Evolutionary conservation across 2,797 vertebrate genomes (phyloP).

Genomic region (Sebastolobus alascanus): DNA sequence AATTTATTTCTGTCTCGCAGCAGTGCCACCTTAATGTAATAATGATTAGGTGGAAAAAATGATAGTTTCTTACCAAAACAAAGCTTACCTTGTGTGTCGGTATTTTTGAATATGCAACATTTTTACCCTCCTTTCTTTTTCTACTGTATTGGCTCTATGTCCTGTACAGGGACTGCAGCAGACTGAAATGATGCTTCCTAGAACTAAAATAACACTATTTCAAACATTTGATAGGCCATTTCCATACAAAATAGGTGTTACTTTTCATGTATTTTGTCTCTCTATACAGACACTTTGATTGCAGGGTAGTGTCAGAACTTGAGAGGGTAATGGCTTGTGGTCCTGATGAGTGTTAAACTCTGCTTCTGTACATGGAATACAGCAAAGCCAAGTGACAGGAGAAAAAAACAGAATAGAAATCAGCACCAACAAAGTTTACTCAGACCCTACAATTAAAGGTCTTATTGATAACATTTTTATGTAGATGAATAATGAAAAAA

Average conservation of each 20-base stretch:
- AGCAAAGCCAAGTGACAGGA: background rate
- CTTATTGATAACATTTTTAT: background rate
- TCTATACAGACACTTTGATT: background rate
- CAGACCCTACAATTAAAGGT: background rate
- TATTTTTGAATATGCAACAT: background rate
- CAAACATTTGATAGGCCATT: background rate
- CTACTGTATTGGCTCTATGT: background rate
- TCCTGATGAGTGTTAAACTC: slow-evolving; percentile 13
- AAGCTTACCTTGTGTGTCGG: background rate
- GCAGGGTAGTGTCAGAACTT: background rate
- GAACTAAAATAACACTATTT: background rate
- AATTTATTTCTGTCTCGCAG: slow-evolving; percentile 44
- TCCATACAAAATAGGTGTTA: background rate
- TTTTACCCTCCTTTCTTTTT: background rate
- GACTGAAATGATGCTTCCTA: background rate
- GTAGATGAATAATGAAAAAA: too few species aligned
- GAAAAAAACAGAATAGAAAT: background rate
- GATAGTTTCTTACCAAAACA: slow-evolving; percentile 11
- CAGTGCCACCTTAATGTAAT: slow-evolving; percentile 26
- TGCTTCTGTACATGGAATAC: background rate
- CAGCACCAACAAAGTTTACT: background rate
- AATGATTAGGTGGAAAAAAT: slow-evolving; percentile 18
- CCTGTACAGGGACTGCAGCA: background rate
- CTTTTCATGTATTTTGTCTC: background rate
- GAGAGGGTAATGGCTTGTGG: background rate